Base-by-base conservation (phyloP, 2,888 invertebrate species). In the Candidula unifasciata region DNA sequence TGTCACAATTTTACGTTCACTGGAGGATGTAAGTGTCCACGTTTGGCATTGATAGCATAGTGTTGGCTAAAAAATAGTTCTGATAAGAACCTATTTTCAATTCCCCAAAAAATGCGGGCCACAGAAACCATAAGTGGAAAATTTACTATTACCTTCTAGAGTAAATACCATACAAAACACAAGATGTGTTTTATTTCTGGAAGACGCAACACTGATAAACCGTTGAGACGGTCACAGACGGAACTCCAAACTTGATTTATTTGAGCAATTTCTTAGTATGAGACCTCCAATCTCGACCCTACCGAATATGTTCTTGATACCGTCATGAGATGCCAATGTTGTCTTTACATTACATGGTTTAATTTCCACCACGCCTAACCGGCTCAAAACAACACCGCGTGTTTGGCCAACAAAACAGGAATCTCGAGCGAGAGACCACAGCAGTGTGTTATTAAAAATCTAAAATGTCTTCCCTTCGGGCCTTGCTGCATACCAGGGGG, bases 381-480 rank as follows among this genome's bases (percentile, higher is more conserved):
- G 52, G 52, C 54, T 30, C 68, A 44, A 52, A 33, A 64, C 44
- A 44, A 44, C 44, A 37, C 13, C 33, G 66, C 35, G 35, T 60
- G 78, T 33, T 37, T 64, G 78, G 3, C 5, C n/a, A 30, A 21
- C 66, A 78, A 33, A 27, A 54, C 33, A 18, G 44, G 54, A n/a
- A 52, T 18, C 69, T 33, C 27, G 0, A 16, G 69, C 54, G 54
- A 54, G 69, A 80, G 80, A 37, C 10, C 80, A 69, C 8, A 54
- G 35, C 68, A 69, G 69, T 80, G 69, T 80, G 69, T 80, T 80
- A 44, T 80, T 69, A 52, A 66, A 80, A 44, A 33, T 13, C 76
- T 37, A n/a, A 37, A 21, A 10, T 73, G 73, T 73, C 76, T n/a
- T 10, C 57, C 54, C 54, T 33, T 33, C 27, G 5, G 54, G 18